Conservation (phyloP, 2,888 invertebrate species). For the Eupithecia dodoneata region DNA sequence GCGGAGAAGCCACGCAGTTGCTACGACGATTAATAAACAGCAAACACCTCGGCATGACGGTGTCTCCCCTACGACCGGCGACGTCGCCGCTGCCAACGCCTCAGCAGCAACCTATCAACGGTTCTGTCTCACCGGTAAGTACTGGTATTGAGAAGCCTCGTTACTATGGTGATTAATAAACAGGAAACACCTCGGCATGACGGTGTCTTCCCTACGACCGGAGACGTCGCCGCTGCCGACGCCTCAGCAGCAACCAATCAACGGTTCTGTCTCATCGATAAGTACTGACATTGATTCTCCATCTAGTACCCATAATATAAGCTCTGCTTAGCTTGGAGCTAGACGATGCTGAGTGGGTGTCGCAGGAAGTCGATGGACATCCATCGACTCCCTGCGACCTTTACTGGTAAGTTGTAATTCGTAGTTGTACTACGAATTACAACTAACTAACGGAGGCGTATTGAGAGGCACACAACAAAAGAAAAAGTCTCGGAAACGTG, state of each 20-base stretch:
- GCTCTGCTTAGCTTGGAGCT: too few relatives aligned
- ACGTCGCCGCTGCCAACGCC: constrained; percentile 64
- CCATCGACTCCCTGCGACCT: too few relatives aligned
- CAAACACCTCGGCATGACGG: constrained; percentile 88
- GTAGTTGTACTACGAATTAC: too few relatives aligned
- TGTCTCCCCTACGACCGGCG: constrained; percentile 78
- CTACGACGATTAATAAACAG: constrained; percentile 90
- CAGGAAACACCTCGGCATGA: constrained; percentile 89
- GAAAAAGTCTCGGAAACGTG: too few relatives aligned
- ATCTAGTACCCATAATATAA: too few relatives aligned
- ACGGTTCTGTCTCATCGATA: constrained; percentile 75
- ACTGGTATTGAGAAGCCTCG: constrained; percentile 25
- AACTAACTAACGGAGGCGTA: too few relatives aligned
- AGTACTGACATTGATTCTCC: constrained; percentile 34
- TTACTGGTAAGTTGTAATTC: too few relatives aligned
- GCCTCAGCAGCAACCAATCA: constrained; percentile 60
- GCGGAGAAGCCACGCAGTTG: constrained; percentile 90
- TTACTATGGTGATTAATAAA: constrained; percentile 90
- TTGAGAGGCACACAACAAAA: too few relatives aligned
- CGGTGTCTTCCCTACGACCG: constrained; percentile 82
- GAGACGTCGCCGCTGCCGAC: constrained; percentile 65
- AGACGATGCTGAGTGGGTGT: too few relatives aligned
- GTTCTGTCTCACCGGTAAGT: constrained; percentile 72
- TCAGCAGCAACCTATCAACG: constrained; percentile 65
- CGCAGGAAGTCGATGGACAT: too few relatives aligned